Evolutionary conservation across 2,888 invertebrate genomes (phyloP).

Genomic region (Hecatera dysodea): DNA sequence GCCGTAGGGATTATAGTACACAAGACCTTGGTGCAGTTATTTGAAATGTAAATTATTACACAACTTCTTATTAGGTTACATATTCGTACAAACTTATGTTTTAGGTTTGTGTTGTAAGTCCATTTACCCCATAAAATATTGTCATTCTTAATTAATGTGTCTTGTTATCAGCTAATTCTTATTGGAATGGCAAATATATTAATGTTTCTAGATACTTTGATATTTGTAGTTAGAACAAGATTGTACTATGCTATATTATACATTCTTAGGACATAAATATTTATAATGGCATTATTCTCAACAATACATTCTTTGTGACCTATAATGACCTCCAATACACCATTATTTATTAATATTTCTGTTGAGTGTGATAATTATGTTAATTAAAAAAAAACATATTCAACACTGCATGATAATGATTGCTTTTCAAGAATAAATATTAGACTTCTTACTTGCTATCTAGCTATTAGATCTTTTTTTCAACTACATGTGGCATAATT

Average conservation of each 20-base stretch:
- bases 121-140: conserved; percentile 24
- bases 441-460: neutral
- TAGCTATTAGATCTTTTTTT: neutral
- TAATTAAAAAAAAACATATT: conserved; percentile 5
- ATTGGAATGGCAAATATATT: conserved; percentile 18
- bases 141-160: conserved; percentile 23
- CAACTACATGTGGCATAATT: neutral
- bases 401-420: neutral
- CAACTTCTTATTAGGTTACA: conserved; percentile 75
- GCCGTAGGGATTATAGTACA: conserved; percentile 17
- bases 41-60: conserved; percentile 75
- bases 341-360: conserved; percentile 30
- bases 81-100: conserved; percentile 31
- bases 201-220: neutral
- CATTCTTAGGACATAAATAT: neutral
- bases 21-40: conserved; percentile 60
- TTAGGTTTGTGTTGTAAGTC: conserved; percentile 22
- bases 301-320: conserved; percentile 58
- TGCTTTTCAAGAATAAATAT: conserved; percentile 19
- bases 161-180: conserved; percentile 18
- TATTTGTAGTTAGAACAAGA: conserved; percentile 2
- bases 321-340: conserved; percentile 66
- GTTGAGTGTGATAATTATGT: conserved; percentile 3
- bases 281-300: conserved; percentile 9
- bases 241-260: neutral